Evolutionary conservation across 2,797 vertebrate genomes (phyloP).

Genomic region (Ceyx erithaca): DNA sequence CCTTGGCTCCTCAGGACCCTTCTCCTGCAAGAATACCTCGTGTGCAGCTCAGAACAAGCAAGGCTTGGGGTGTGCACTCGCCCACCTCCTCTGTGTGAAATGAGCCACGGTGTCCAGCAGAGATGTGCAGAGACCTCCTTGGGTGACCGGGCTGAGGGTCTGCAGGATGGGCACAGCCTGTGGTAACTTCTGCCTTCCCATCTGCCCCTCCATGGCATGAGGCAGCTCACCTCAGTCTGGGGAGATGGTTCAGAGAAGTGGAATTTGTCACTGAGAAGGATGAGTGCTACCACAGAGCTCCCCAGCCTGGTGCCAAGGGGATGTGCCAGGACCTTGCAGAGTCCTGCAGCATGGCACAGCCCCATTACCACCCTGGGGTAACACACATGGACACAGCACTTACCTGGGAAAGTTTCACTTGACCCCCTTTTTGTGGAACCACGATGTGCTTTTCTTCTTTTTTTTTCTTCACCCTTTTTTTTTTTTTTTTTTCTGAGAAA

Average conservation of each 20-base stretch:
- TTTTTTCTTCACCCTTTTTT: too few species aligned
- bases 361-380: not conserved
- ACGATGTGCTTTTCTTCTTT: conserved; percentile 20
- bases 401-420: conserved; percentile 26
- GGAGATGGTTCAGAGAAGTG: not conserved
- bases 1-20: fast-evolving
- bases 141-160: not conserved
- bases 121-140: too few species aligned
- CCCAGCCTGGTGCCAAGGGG: not conserved
- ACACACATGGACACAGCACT: not conserved
- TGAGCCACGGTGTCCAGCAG: fast-evolving
- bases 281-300: not conserved
- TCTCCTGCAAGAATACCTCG: not conserved
- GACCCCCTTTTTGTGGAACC: conserved; percentile 58
- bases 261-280: not conserved
- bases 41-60: fast-evolving
- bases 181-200: not conserved
- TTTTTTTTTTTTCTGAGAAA: not conserved
- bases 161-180: fast-evolving
- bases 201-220: fast-evolving
- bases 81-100: not conserved
- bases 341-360: not conserved
- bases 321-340: not conserved
- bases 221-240: not conserved
- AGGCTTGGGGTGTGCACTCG: fast-evolving